Evolutionary conservation across 2,888 invertebrate genomes (phyloP), one percentile per base, ranked within the genome.

Genomic region (Ptychoptera contaminata): DNA sequence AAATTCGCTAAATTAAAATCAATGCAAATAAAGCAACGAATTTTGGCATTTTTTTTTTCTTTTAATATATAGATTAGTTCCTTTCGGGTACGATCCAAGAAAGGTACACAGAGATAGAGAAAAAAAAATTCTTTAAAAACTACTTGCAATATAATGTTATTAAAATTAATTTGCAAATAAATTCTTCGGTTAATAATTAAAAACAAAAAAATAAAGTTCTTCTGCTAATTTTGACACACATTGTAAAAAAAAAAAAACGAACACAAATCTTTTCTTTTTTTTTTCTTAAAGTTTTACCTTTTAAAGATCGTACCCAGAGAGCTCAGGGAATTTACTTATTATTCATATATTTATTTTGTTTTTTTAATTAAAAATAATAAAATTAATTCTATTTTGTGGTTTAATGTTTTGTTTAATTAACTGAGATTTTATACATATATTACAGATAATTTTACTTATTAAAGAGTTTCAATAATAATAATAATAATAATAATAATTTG

Each of bases 51-150:
- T 23, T 23, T 23, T 5, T 23, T 23, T 23, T 23, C 23, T 5
- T 23, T 23, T n/a, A n/a, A n/a, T n/a, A n/a, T n/a, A n/a, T 5
- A 23, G 23, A 23, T 23, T 44, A 44, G 51, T 52, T 56, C 56
- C 56, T 58, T 59, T 61, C 54, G 62, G 65, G 65, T 65, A 65
- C 65, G 65, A 65, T 65, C 65, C 62, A 52, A 62, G 59, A 62
- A 63, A 59, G 61, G 59, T 56, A 56, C 53, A 53, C 54, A 55
- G 9, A 7, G 15, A 46, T 30, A 14, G 2, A n/a, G 8, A n/a
- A 5, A 36, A 12, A 8, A 11, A 34, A 6, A 34, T 34, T n/a
- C n/a, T n/a, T n/a, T n/a, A n/a, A 34, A 23, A 40, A 49, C 43
- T 41, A 15, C 40, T 45, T 32, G 40, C 35, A 32, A 46, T n/a